These are phyloP conservation scores for Eudyptes chrysolophus DNA, from an alignment of 2,113 vertebrate genomes.

Conservation along the genomic window DNA sequence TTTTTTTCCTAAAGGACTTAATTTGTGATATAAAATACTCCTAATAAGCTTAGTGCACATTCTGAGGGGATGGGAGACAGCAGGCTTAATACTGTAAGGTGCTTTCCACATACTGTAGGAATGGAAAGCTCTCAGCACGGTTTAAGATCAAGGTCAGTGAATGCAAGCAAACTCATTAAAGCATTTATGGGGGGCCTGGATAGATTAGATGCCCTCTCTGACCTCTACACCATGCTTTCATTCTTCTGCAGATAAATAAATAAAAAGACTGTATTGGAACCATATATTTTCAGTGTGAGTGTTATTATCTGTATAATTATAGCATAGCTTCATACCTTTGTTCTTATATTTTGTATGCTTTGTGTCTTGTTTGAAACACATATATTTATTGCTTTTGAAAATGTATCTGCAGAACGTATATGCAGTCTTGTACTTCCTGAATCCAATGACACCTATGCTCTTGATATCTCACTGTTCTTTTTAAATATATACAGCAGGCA, in stretches of 20 bases:
- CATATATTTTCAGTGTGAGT: not conserved
- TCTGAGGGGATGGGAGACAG: not conserved
- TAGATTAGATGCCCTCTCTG: not conserved
- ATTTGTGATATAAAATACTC: slow-evolving; percentile 12
- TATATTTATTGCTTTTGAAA: not conserved
- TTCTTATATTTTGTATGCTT: not conserved
- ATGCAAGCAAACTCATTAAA: not conserved
- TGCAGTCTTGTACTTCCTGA: not conserved
- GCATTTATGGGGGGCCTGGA: not conserved
- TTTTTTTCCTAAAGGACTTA: not conserved
- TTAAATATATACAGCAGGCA: not conserved
- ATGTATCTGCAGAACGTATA: not conserved
- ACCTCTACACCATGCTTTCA: not conserved
- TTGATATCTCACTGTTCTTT: not conserved
- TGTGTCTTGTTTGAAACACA: not conserved
- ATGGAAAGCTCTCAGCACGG: not conserved
- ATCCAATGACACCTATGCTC: not conserved
- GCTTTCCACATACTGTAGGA: not conserved
- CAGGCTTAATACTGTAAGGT: not conserved
- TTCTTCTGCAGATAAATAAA: slow-evolving; percentile 2
- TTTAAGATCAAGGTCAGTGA: not conserved
- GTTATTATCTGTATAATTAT: not conserved
- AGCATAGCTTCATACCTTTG: not conserved
- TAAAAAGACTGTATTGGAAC: not conserved
- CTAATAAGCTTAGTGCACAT: not conserved